Evolutionary conservation across 2,113 vertebrate species (phyloP).

Genomic region (Cheirogaleus medius): DNA sequence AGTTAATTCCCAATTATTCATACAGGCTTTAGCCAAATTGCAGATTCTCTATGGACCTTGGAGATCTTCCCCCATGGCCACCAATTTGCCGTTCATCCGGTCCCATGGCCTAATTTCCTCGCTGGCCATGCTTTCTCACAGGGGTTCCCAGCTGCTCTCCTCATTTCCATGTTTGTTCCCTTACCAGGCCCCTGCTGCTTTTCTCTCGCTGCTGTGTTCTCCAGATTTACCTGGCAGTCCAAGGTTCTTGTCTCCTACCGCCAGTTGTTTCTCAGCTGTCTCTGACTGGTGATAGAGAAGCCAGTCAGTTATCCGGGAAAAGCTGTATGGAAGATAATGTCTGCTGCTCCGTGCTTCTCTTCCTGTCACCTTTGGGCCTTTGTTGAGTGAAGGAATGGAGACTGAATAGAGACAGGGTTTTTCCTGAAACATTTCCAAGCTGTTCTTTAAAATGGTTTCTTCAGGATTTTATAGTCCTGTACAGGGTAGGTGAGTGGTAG

Average conservation of each 20-base stretch:
- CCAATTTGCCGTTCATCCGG: not conserved
- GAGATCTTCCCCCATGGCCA: not conserved
- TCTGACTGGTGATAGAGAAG: not conserved
- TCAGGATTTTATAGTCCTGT: not conserved
- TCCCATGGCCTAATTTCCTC: not conserved
- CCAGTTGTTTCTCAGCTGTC: not conserved
- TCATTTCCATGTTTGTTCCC: not conserved
- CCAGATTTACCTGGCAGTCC: not conserved
- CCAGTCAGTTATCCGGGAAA: too few relatives aligned
- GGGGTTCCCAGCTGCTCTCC: not conserved
- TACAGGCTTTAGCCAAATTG: conserved; percentile 43
- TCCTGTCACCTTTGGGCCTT: not conserved
- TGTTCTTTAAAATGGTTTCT: not conserved
- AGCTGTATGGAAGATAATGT: not conserved
- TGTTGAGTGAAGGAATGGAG: not conserved
- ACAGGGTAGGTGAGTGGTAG: not conserved
- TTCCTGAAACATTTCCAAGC: not conserved
- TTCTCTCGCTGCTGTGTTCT: not conserved
- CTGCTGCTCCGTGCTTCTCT: not conserved
- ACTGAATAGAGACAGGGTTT: not conserved
- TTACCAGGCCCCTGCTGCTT: not conserved
- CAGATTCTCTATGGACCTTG: conserved; percentile 52
- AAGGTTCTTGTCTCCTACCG: not conserved
- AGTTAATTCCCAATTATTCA: conserved; percentile 69
- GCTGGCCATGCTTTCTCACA: not conserved